Percentiles rank a stretch among this genome's conserved stretches.
phyloP scores from a whole-genome alignment of 2,113 vertebrate genomes.

The Caretta caretta region DNA sequence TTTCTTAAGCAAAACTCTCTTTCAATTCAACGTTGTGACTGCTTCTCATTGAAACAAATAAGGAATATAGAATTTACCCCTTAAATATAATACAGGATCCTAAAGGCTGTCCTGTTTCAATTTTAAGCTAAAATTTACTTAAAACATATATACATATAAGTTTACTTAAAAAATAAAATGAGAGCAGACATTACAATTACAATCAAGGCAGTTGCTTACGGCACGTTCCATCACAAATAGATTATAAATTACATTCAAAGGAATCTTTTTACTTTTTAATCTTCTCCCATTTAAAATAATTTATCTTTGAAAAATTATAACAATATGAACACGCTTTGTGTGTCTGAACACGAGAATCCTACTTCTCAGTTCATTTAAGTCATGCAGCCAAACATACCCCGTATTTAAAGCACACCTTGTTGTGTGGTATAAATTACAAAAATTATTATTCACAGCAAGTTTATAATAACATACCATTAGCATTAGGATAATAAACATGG shows the following conservation, averaged over 20 bases:
- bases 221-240: not conserved
- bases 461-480: conserved; percentile 73
- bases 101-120: not conserved
- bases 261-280: conserved; percentile 12
- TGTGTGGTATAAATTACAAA: conserved; percentile 53
- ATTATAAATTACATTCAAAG: not conserved
- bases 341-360: conserved; percentile 59
- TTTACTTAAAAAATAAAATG: not conserved
- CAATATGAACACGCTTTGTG: conserved; percentile 44
- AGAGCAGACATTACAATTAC: conserved; percentile 5
- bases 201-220: not conserved
- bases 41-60: not conserved
- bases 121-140: not conserved
- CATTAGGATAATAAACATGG: conserved; percentile 79
- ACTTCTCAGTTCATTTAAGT: conserved; percentile 52
- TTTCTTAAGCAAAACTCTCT: not conserved
- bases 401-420: conserved; percentile 74
- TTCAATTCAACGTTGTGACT: not conserved
- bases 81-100: not conserved
- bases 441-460: conserved; percentile 73
- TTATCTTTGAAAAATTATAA: conserved; percentile 45
- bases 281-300: conserved; percentile 17
- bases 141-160: not conserved
- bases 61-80: not conserved
- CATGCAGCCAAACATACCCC: not conserved